Conservation (phyloP, 2,113 vertebrate genomes). For the Chitala chitala region DNA sequence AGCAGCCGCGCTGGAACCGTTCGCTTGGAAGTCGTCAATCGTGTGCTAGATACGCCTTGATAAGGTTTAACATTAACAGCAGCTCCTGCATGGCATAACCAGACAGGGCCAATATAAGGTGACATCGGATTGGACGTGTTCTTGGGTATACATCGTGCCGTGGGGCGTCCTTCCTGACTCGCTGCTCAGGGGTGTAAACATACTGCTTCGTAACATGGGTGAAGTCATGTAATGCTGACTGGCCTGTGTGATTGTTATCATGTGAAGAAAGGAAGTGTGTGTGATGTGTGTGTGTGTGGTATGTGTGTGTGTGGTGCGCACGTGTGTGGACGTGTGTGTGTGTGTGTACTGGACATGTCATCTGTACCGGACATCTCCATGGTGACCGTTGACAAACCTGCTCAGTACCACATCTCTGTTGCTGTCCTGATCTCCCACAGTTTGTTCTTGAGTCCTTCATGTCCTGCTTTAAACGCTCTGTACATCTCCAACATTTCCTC, state of each 20-base stretch:
- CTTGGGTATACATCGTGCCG: background rate
- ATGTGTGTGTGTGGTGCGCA: background rate
- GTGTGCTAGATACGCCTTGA: conserved; percentile 49
- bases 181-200: background rate
- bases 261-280: background rate
- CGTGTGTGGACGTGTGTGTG: conserved; percentile 26
- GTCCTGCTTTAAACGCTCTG: too few relatives aligned
- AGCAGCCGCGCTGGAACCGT: conserved; percentile 45
- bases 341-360: conserved; percentile 17
- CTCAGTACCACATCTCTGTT: too few relatives aligned
- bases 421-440: too few relatives aligned
- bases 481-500: too few relatives aligned
- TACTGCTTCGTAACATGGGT: conserved; percentile 34
- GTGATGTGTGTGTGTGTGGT: conserved; percentile 6
- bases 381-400: too few relatives aligned
- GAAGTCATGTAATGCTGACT: background rate
- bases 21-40: conserved; percentile 59
- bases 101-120: conserved; percentile 37
- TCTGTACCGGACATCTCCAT: too few relatives aligned
- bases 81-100: background rate
- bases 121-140: conserved; percentile 37
- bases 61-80: conserved; percentile 34
- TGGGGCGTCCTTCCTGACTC: background rate
- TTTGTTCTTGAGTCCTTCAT: too few relatives aligned
- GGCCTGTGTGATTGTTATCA: background rate